Conservation (phyloP, 2,888 invertebrate species). For the Protophormia terraenovae region DNA sequence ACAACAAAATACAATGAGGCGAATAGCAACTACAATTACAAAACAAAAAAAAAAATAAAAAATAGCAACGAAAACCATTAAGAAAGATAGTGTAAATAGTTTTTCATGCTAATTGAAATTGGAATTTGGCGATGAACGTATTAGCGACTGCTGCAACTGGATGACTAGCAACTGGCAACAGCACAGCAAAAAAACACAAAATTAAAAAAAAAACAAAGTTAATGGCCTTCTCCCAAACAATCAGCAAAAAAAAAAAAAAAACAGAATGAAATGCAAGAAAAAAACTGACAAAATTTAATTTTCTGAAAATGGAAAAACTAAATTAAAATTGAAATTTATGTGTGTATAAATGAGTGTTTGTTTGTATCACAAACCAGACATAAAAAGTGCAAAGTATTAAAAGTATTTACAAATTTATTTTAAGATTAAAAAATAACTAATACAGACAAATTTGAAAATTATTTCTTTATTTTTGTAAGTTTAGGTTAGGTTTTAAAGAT, state of each 20-base stretch:
- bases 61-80: too few relatives aligned
- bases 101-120: conserved; percentile 68
- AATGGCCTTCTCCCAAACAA: conserved; percentile 55
- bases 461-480: too few relatives aligned
- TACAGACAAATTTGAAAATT: too few relatives aligned
- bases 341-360: not conserved
- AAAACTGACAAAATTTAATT: conserved; percentile 28
- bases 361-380: not conserved
- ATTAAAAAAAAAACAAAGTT: conserved; percentile 44
- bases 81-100: conserved; percentile 55
- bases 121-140: conserved; percentile 67
- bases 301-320: conserved; percentile 21
- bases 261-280: not conserved
- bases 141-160: conserved; percentile 33
- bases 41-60: too few relatives aligned
- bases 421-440: too few relatives aligned
- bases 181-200: not conserved
- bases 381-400: not conserved
- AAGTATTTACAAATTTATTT: not conserved
- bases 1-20: not conserved
- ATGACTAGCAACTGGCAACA: conserved; percentile 31
- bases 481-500: too few relatives aligned
- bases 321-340: conserved; percentile 27
- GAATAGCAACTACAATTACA: not conserved
- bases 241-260: not conserved